Evolutionary conservation across 1,140 invertebrate genomes (phyloP).

Genomic region (Carcinoscorpius rotundicauda): DNA sequence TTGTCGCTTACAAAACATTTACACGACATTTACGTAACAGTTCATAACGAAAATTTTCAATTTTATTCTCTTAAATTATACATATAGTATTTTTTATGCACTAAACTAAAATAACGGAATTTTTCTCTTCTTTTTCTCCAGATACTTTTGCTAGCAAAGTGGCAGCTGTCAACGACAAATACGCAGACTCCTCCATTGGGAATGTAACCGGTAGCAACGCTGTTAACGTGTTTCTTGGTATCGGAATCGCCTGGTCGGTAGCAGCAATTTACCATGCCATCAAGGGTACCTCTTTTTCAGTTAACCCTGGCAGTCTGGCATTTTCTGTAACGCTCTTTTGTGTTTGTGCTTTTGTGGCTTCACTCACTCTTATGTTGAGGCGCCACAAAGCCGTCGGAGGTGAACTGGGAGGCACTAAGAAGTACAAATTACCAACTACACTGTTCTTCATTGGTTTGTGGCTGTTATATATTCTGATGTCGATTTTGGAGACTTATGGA

Average conservation of each 20-base stretch:
- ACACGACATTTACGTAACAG: too few species aligned
- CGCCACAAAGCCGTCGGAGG: conserved; percentile 66
- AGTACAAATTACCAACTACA: conserved; percentile 60
- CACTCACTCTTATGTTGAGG: conserved; percentile 58
- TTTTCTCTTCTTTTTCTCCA: conserved; percentile 14
- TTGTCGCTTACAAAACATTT: too few species aligned
- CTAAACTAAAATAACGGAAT: too few species aligned
- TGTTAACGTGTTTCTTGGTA: conserved; percentile 73
- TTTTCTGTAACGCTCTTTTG: conserved; percentile 45
- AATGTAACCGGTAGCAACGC: conserved; percentile 98
- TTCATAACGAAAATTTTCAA: too few species aligned
- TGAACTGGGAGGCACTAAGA: conserved; percentile 76
- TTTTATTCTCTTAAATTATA: too few species aligned
- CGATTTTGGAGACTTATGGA: conserved; percentile 82
- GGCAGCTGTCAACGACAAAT: conserved; percentile 90
- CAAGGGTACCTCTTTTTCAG: conserved; percentile 32
- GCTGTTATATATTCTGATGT: conserved; percentile 82
- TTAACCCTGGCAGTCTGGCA: conserved; percentile 41
- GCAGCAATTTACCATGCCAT: conserved; percentile 30
- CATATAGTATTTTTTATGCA: too few species aligned
- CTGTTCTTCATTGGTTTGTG: conserved; percentile 71
- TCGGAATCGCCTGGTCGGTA: conserved; percentile 39
- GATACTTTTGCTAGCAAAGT: conserved; percentile 99
- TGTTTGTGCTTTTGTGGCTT: conserved; percentile 36
- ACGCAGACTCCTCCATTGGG: conserved; percentile 92